A percentile compares a stretch with the other conserved stretches of the same genome.
These are phyloP conservation scores for Perodicticus potto DNA, from an alignment of 2,797 vertebrate genomes.

Conservation along the genomic window DNA sequence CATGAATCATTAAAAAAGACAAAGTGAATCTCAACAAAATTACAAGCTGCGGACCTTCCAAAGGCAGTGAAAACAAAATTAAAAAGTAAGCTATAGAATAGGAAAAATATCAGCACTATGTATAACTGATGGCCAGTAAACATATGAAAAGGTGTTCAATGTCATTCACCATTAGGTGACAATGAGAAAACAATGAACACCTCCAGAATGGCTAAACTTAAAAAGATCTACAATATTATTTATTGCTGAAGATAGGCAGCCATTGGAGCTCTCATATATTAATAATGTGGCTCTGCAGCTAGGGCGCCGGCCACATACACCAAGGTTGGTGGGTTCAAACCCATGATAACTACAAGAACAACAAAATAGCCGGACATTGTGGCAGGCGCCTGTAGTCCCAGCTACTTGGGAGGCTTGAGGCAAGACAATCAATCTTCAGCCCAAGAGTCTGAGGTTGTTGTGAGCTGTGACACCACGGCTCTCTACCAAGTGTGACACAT, in stretches of 20 bases:
- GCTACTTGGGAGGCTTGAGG: too few relatives aligned
- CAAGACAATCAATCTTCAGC: too few relatives aligned
- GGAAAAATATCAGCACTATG: neutral
- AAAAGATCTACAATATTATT: neutral
- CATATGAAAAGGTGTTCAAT: neutral
- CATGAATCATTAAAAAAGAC: neutral
- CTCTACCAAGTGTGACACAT: too few relatives aligned
- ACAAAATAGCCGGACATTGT: too few relatives aligned
- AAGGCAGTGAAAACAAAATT: slow-evolving; percentile 37
- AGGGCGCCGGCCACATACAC: too few relatives aligned
- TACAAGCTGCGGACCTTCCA: neutral
- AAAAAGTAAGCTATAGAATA: neutral
- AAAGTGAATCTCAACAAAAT: slow-evolving; percentile 30
- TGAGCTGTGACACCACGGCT: too few relatives aligned
- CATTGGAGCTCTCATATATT: neutral
- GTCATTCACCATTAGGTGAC: neutral
- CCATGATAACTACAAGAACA: too few relatives aligned
- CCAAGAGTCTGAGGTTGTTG: too few relatives aligned
- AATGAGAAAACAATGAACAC: neutral
- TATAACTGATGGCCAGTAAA: neutral
- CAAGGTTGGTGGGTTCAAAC: too few relatives aligned
- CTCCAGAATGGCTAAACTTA: neutral
- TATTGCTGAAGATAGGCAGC: neutral
- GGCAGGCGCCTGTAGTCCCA: too few relatives aligned
- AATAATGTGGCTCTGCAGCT: neutral